Base-by-base conservation (phyloP, 1,140 invertebrate species). In the Drosophila pachea region DNA sequence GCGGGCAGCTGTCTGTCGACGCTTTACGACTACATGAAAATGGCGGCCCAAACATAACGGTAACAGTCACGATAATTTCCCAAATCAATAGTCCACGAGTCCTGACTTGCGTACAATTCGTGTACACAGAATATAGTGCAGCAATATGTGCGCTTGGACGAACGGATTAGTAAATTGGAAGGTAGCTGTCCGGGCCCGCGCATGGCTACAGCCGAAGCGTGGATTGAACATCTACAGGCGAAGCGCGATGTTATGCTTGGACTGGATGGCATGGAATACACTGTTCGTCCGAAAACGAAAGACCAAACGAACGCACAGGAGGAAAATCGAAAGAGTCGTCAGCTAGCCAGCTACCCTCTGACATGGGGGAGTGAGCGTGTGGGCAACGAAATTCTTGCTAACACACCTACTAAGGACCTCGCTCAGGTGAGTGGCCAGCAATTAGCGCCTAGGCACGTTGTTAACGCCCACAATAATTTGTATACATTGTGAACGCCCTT, bases 161-260 rank as follows among this genome's bases (percentile, higher is more conserved):
- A 88, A n/a, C 68, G 78, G 60, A 89, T 89, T n/a, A 78, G 82
- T 38, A 87, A 88, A 40, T 11, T 89, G 48, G 88, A 89, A 38
- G 68, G 61, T 35, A 75, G 56, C 2, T 88, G 88, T 49, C 88
- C 88, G 5, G 88, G 88, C 6, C 88, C 88, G 9, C 58, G 88
- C 2, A 61, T 89, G 77, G 81, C 88, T 42, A 89, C 88, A 6
- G 75, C 66, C 33, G 86, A 88, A 45, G 88, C 88, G 11, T 89
- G 88, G 88, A 73, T 89, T 7, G 87, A 89, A 35, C 88, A 89
- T 63, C 42, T 89, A 31, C 76, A 88, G 50, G 32, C 48, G 8
- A 88, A 86, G 56, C 87, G 81, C 35, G 68, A 84, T 54, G 63
- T 53, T n/a, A 70, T 88, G 70, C 49, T 88, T 9, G 87, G 87